These are phyloP conservation scores for Gari tellinella DNA, from an alignment of 2,888 invertebrate genomes.

Conservation along the genomic window DNA sequence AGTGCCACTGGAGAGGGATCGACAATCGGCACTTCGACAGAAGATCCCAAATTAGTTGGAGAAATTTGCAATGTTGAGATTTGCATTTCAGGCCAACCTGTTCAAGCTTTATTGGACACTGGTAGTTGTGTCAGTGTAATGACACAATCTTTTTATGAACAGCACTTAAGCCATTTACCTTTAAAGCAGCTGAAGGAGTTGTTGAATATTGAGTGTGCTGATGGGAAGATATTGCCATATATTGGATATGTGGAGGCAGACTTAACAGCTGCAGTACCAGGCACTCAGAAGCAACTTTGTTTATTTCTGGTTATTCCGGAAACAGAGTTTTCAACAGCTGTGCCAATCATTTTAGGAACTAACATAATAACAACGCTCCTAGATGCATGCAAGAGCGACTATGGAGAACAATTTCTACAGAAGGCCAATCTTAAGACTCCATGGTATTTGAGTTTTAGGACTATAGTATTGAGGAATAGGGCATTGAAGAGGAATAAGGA, in stretches of 20 bases:
- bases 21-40: neutral
- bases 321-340: slow-evolving; percentile 17
- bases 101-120: slow-evolving; percentile 28
- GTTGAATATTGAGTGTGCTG: slow-evolving; percentile 22
- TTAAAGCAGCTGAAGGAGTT: slow-evolving; percentile 1
- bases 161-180: neutral
- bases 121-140: slow-evolving; percentile 16
- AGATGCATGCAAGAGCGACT: slow-evolving; percentile 1
- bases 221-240: slow-evolving; percentile 28
- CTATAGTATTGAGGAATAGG: neutral
- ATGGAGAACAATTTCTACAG: slow-evolving; percentile 25
- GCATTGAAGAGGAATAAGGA: slow-evolving; percentile 17
- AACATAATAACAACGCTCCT: slow-evolving; percentile 34
- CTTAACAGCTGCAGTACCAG: slow-evolving; percentile 8
- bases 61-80: slow-evolving; percentile 21
- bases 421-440: slow-evolving; percentile 5
- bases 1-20: slow-evolving; percentile 26
- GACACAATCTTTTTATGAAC: slow-evolving; percentile 5
- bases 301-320: slow-evolving; percentile 21
- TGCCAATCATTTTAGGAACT: slow-evolving; percentile 50
- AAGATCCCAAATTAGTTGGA: slow-evolving; percentile 31
- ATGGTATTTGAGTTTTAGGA: slow-evolving; percentile 19
- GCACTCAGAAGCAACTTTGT: neutral
- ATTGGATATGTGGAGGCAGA: slow-evolving; percentile 16
- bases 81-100: neutral